Evolutionary conservation across 2,113 vertebrate species (phyloP).

Genomic region (Sturnus vulgaris): DNA sequence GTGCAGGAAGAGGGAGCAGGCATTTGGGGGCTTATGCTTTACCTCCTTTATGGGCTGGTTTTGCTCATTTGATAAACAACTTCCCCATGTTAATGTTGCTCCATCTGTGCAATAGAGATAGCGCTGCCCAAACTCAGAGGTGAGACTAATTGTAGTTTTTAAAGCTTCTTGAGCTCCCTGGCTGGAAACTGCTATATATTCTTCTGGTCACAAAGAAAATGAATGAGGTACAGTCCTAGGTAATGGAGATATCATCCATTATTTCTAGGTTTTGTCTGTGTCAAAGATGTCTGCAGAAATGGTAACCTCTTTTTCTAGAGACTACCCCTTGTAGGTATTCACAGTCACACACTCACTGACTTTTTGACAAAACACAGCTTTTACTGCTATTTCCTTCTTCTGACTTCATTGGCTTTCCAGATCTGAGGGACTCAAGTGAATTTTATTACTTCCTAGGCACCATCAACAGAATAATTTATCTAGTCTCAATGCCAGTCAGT

Average conservation of each 20-base stretch:
- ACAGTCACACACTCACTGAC: background rate
- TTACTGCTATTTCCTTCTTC: slow-evolving; percentile 1
- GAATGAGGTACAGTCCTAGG: background rate
- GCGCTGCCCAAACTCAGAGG: background rate
- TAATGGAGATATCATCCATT: background rate
- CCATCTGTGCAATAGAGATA: slow-evolving; percentile 36
- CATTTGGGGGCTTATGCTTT: background rate
- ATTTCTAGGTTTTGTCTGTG: background rate
- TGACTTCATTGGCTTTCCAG: background rate
- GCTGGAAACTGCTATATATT: background rate
- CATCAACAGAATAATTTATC: slow-evolving; percentile 30
- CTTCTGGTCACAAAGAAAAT: background rate
- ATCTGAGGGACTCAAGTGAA: background rate
- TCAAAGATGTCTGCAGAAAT: background rate
- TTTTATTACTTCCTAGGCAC: slow-evolving; percentile 35
- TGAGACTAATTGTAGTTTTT: slow-evolving; percentile 9
- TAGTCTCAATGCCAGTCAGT: background rate
- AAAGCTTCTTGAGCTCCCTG: background rate
- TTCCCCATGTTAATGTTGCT: background rate
- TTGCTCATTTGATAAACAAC: slow-evolving; percentile 32
- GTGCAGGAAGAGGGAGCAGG: background rate
- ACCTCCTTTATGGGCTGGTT: background rate
- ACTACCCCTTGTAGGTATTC: background rate
- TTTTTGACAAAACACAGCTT: slow-evolving; percentile 12
- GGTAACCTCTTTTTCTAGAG: background rate